These are phyloP conservation scores for Toxotes chatareus DNA, from an alignment of 2,113 vertebrate genomes.

Conservation along the genomic window DNA sequence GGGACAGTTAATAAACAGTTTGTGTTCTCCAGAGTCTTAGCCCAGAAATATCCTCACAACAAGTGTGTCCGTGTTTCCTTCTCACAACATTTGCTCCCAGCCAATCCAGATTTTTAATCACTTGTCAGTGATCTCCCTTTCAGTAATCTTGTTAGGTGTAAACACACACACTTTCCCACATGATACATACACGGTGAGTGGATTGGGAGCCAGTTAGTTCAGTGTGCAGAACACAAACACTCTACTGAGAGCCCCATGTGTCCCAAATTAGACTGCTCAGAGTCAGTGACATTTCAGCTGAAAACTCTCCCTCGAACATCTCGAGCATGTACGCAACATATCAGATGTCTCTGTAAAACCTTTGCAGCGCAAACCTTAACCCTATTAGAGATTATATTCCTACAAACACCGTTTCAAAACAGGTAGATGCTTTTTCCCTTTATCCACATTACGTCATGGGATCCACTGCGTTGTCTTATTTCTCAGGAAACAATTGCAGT, in stretches of 20 bases:
- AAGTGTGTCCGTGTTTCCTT: conserved; percentile 32
- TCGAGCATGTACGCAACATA: background rate
- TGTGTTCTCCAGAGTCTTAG: conserved; percentile 38
- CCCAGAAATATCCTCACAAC: conserved; percentile 32
- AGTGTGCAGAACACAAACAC: conserved; percentile 43
- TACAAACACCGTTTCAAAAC: conserved; percentile 7
- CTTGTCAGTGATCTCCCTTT: conserved; percentile 55
- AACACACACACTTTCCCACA: conserved; percentile 55
- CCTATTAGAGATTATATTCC: background rate
- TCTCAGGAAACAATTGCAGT: background rate
- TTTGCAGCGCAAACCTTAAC: conserved; percentile 11
- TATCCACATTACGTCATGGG: background rate
- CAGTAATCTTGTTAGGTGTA: conserved; percentile 67
- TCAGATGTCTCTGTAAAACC: conserved; percentile 21
- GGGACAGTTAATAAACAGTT: conserved; percentile 49
- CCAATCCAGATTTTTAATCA: conserved; percentile 48
- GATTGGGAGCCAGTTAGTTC: conserved; percentile 39
- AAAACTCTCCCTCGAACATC: background rate
- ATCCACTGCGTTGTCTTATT: background rate
- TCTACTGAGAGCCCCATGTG: conserved; percentile 56
- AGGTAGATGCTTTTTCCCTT: background rate
- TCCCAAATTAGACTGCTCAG: conserved; percentile 66
- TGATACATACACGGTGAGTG: background rate
- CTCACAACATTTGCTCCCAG: conserved; percentile 33
- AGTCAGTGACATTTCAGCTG: conserved; percentile 49